Conservation (phyloP, 2,113 vertebrate genomes). For the Lutjanus erythropterus region DNA sequence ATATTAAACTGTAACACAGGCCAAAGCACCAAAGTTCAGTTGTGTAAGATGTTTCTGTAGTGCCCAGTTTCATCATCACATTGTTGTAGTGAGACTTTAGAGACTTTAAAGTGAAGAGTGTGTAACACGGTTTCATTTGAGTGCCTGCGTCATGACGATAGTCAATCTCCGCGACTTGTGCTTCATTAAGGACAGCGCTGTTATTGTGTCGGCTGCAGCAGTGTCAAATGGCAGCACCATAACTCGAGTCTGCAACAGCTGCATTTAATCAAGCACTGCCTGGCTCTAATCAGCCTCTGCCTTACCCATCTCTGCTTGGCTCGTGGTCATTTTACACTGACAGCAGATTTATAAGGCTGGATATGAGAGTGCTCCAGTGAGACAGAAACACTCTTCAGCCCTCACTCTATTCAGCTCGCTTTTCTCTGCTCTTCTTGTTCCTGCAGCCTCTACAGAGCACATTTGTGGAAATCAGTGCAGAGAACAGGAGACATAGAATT, state of each 20-base stretch:
- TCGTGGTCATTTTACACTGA: slow-evolving; percentile 38
- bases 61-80: background rate
- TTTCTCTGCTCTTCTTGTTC: background rate
- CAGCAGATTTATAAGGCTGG: slow-evolving; percentile 59
- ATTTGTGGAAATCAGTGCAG: slow-evolving; percentile 19
- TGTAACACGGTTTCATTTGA: slow-evolving; percentile 20
- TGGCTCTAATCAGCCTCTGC: slow-evolving; percentile 64
- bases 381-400: slow-evolving; percentile 27
- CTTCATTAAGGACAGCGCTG: slow-evolving; percentile 49
- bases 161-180: slow-evolving; percentile 38
- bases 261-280: slow-evolving; percentile 74
- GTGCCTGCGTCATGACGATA: slow-evolving; percentile 11
- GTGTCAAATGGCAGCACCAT: slow-evolving; percentile 57
- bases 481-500: slow-evolving; percentile 14
- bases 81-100: background rate
- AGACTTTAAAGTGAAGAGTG: background rate
- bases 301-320: slow-evolving; percentile 61
- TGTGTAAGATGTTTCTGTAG: background rate
- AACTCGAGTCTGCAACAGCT: slow-evolving; percentile 62
- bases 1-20: background rate
- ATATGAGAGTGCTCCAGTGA: slow-evolving; percentile 33
- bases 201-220: slow-evolving; percentile 49
- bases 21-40: too few species aligned
- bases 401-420: slow-evolving; percentile 1
- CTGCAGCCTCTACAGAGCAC: background rate